Evolutionary conservation across 1,140 invertebrate species (phyloP), one percentile per base, ranked within the genome.

Genomic region (Scylla paramamosain): DNA sequence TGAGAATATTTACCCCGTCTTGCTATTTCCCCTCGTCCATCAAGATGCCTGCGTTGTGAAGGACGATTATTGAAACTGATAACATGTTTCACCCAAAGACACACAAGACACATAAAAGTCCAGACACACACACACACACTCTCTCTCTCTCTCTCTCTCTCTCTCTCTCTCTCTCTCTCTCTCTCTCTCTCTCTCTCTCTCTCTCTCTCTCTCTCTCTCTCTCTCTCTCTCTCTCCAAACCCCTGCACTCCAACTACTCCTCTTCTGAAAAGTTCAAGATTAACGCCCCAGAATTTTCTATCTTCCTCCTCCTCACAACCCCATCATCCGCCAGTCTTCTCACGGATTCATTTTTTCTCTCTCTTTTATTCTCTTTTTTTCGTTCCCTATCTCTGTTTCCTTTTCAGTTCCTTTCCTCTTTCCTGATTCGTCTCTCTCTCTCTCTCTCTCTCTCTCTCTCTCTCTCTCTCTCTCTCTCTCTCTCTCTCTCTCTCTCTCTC

Each of bases 141-240:
- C 10, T 59, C 52, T 59, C 52, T 59, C 52, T 59, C 52, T 59
- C 52, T 59, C 52, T 59, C 52, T 59, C 52, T 59, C 52, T 59
- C 52, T 59, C 52, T 59, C 52, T 59, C 52, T 59, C 52, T 59
- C 52, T 59, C 52, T 59, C 52, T 59, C 52, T 59, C 52, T 59
- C 52, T 59, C 52, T 59, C 52, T 86, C 28, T 39, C 28, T 29
- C 28, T 86, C 32, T 86, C 83, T 86, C 83, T 86, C 83, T 86
- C 83, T 86, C 83, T 86, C 83, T 86, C 83, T 86, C 83, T 86
- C 83, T 86, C 83, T 86, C 83, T 86, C 83, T 86, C 83, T 86
- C 83, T 86, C 83, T 86, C 83, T 86, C 52, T 59, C 52, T 59
- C 52, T 59, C 52, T 59, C 52, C 10, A 48, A 48, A 48, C 4